Evolutionary conservation across 2,797 vertebrate species (phyloP).

Genomic region (Oreochromis mossambicus): DNA sequence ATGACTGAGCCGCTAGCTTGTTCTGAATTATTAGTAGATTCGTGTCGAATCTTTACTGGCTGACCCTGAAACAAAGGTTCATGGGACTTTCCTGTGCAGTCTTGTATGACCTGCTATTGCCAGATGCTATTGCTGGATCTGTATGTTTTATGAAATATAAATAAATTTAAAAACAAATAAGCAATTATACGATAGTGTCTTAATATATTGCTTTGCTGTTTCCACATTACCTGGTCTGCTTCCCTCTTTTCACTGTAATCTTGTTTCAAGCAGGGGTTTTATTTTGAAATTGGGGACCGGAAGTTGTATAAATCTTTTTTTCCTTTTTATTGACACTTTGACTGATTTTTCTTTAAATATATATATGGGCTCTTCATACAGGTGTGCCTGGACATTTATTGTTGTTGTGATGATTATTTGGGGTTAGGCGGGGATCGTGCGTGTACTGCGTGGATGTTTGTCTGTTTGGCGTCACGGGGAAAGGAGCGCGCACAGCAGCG

Average conservation of each 20-base stretch:
- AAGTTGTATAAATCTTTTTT: not conserved
- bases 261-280: conserved; percentile 11
- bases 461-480: not conserved
- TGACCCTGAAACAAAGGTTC: not conserved
- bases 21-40: not conserved
- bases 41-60: not conserved
- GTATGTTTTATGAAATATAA: not conserved
- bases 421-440: not conserved
- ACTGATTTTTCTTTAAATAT: not conserved
- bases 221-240: not conserved
- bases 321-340: not conserved
- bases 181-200: not conserved
- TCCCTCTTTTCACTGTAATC: not conserved
- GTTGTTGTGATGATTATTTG: not conserved
- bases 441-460: not conserved
- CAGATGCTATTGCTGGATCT: not conserved
- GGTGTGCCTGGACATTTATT: conserved; percentile 48
- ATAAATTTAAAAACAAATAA: not conserved
- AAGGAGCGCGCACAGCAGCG: not conserved
- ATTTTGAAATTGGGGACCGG: conserved; percentile 62
- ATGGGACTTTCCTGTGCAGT: not conserved
- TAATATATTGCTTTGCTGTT: not conserved
- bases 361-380: conserved; percentile 28
- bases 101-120: not conserved
- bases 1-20: not conserved